phyloP scores from a whole-genome alignment of 2,797 vertebrate species.

The Smutsia gigantea region DNA sequence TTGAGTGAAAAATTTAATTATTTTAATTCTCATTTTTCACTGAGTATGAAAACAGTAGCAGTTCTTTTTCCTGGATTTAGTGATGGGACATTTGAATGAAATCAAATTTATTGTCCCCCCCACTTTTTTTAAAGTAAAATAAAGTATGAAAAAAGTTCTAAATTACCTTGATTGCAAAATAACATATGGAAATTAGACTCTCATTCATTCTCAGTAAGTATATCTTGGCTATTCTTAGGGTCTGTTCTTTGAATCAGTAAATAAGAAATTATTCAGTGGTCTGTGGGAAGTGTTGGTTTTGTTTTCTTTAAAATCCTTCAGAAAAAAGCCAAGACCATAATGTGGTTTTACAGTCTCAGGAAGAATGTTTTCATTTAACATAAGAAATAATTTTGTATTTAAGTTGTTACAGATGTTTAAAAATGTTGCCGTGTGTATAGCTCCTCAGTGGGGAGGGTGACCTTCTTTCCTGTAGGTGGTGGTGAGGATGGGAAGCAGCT shows the following conservation, averaged over 20 bases:
- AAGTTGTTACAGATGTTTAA: background rate
- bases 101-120: background rate
- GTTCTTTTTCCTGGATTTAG: background rate
- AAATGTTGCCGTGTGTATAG: background rate
- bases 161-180: background rate
- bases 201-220: background rate
- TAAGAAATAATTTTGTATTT: background rate
- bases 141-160: background rate
- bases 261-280: no score
- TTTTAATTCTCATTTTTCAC: background rate
- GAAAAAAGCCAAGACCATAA: background rate
- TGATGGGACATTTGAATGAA: background rate
- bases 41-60: background rate
- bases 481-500: background rate
- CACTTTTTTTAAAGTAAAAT: background rate
- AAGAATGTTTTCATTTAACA: background rate
- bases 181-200: background rate
- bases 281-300: background rate
- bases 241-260: background rate
- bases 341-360: background rate
- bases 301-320: background rate
- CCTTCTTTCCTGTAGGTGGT: background rate
- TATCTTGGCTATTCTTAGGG: background rate
- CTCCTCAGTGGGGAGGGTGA: background rate
- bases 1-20: background rate